Evolutionary conservation across 2,113 vertebrate genomes (phyloP), one percentile per base, ranked within the genome.

Genomic region (Ranitomeya imitator): DNA sequence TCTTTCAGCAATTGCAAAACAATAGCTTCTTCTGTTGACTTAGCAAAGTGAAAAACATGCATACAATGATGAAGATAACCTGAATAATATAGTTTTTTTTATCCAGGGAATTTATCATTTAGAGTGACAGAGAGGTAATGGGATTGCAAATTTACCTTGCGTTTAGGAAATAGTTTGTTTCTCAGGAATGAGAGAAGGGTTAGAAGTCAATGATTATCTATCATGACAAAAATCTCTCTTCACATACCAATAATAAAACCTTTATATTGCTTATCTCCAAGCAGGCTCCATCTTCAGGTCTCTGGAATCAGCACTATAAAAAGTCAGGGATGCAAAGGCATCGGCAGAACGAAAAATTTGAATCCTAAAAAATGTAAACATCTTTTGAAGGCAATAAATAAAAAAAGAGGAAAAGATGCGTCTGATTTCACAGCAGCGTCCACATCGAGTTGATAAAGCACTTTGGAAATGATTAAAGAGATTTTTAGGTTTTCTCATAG

Each of bases 131-230:
- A 85, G 85, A 89, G 81, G 82, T 90, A 95, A 91, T 91, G 92
- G 92, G 88, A 91, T 91, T 91, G 88, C 91, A 95, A 94, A 94
- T 94, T 93, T 92, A 88, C 87, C 90, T 90, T 91, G 90, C 86
- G 91, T 93, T 94, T 90, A 91, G 91, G 92, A 93, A 91, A 92
- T 26, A 92, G 78, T 90, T 91, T 90, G 83, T 90, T 93, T 88
- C 79, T 26, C 67, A 91, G 90, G 83, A 92, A 90, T 92, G 21
- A 88, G 90, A 93, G 89, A 91, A 92, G 92, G 93, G 91, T 92
- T 92, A 94, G 90, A 89, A 92, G 79, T 94, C 93, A 93, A 95
- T 94, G 93, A 96, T 93, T 94, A 94, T 93, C 93, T 93, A 94
- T 95, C 93, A 93, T 93, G 94, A 93, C 92, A 95, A 94, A 93